A percentile compares a stretch with the other conserved stretches of the same genome.
Conservation (phyloP, 2,888 invertebrate species). For the Sphecodes monilicornis region DNA sequence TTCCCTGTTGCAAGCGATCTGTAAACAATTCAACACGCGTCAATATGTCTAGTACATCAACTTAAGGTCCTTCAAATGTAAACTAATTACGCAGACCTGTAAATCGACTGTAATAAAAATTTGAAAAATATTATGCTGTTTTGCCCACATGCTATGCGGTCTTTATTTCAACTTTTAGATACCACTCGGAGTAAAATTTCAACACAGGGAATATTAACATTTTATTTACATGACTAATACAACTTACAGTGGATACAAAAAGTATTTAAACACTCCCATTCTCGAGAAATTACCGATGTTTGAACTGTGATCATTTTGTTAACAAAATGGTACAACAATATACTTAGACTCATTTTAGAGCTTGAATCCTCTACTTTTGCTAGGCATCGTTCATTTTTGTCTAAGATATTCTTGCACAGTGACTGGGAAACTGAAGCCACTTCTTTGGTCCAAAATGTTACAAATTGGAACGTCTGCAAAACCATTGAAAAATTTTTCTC, state of each 20-base stretch:
- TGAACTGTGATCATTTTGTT: neutral
- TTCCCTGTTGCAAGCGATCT: constrained; percentile 44
- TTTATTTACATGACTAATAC: too few relatives aligned
- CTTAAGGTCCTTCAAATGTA: neutral
- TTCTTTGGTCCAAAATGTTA: too few relatives aligned
- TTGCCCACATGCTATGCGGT: rapidly evolving
- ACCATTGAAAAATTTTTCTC: too few relatives aligned
- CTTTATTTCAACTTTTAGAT: neutral
- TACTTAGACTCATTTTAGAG: too few relatives aligned
- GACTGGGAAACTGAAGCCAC: too few relatives aligned
- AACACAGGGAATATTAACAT: too few relatives aligned
- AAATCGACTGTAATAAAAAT: neutral
- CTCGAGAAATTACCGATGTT: neutral
- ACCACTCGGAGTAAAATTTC: too few relatives aligned
- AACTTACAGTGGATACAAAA: too few relatives aligned
- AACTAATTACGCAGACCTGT: neutral
- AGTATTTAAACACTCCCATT: too few relatives aligned
- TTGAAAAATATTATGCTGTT: neutral
- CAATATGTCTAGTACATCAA: neutral
- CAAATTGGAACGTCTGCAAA: too few relatives aligned
- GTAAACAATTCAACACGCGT: constrained; percentile 46
- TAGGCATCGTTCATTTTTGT: too few relatives aligned
- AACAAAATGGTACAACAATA: neutral
- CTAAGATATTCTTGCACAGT: too few relatives aligned
- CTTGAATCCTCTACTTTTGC: neutral